Percentiles rank a stretch among this genome's conserved stretches.
phyloP scores from a whole-genome alignment of 2,888 invertebrate genomes.

The Xylota sylvarum region DNA sequence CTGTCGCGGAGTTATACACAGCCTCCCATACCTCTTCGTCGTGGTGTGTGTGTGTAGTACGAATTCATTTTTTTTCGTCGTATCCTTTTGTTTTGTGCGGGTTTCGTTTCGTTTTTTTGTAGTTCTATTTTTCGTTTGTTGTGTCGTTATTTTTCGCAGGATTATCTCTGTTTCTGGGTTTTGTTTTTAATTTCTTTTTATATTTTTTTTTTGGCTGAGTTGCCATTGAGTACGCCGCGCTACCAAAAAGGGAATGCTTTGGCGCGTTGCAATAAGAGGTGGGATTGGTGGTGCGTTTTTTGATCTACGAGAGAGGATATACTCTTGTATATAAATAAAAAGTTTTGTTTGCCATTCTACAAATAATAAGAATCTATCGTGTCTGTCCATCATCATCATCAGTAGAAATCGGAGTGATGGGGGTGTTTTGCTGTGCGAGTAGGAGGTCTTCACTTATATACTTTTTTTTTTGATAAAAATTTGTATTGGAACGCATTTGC shows the following conservation, averaged over 20 bases:
- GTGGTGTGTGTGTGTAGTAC: constrained; percentile 3
- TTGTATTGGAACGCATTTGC: constrained; percentile 57
- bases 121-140: constrained; percentile 63
- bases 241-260: constrained; percentile 68
- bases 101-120: constrained; percentile 62
- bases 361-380: constrained; percentile 76
- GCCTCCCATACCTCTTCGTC: not conserved
- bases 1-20: constrained; percentile 44
- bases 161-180: constrained; percentile 64
- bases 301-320: constrained; percentile 61
- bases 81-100: constrained; percentile 75
- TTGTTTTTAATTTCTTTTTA: constrained; percentile 19
- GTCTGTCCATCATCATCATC: constrained; percentile 75
- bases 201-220: constrained; percentile 64
- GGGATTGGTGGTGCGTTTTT: constrained; percentile 66
- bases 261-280: constrained; percentile 31
- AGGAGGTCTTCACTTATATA: not conserved
- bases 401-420: constrained; percentile 61
- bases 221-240: constrained; percentile 63
- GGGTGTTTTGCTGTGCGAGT: not conserved
- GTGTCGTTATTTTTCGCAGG: constrained; percentile 72
- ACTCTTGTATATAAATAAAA: constrained; percentile 46
- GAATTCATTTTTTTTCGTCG: constrained; percentile 46
- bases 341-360: constrained; percentile 72
- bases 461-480: constrained; percentile 42